Evolutionary conservation across 37 sponge, comb jelly and placozoan genomes (phyloP).

Genomic region (Halichondria panicea): DNA sequence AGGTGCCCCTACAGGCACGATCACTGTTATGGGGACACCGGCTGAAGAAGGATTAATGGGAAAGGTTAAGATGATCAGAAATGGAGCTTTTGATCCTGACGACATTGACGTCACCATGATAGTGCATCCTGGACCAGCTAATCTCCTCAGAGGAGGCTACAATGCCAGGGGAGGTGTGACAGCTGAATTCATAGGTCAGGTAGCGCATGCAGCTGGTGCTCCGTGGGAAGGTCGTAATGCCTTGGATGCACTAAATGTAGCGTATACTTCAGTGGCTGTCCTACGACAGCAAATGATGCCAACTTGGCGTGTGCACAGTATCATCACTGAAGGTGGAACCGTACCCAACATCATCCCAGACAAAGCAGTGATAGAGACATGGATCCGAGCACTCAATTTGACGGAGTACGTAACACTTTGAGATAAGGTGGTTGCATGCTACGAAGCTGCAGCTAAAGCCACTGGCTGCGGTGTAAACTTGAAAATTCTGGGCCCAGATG

Average conservation of each 20-base stretch:
- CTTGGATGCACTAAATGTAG: constrained; percentile 77
- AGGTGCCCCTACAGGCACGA: not conserved
- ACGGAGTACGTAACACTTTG: not conserved
- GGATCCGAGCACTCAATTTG: not conserved
- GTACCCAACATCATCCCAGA: constrained; percentile 74
- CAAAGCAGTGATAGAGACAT: not conserved
- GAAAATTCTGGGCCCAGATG: too few relatives aligned
- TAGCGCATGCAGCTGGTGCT: constrained; percentile 64
- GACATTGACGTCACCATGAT: not conserved
- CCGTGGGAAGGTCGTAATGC: constrained; percentile 87
- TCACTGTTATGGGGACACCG: not conserved
- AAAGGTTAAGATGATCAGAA: not conserved
- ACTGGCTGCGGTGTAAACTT: too few relatives aligned
- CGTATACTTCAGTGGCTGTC: constrained; percentile 63
- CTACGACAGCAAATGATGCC: constrained; percentile 84
- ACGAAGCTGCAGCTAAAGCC: not conserved
- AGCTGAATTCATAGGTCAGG: constrained; percentile 63
- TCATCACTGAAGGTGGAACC: constrained; percentile 74
- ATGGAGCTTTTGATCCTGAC: not conserved
- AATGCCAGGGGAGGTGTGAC: too few relatives aligned
- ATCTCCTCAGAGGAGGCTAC: too few relatives aligned
- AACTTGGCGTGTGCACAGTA: constrained; percentile 68
- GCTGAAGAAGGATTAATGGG: not conserved
- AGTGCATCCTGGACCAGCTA: not conserved
- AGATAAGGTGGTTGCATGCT: not conserved